phyloP scores from a whole-genome alignment of 2,888 invertebrate species.

The Drosophila putrida region DNA sequence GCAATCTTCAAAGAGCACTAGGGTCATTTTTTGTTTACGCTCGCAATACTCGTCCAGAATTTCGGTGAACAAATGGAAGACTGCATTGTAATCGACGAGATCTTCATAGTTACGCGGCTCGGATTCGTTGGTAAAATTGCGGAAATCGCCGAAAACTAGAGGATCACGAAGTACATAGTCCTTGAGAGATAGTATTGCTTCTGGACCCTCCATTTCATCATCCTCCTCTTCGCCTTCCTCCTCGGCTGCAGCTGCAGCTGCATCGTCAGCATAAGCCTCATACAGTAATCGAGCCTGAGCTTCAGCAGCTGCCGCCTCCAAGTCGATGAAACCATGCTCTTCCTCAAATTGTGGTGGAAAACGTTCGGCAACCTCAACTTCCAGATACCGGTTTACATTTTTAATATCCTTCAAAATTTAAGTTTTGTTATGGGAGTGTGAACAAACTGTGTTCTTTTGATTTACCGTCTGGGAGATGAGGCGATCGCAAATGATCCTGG shows the following conservation, averaged over 20 bases:
- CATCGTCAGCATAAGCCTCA: constrained; percentile 51
- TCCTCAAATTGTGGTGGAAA: constrained; percentile 80
- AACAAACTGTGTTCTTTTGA: neutral
- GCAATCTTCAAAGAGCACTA: constrained; percentile 96
- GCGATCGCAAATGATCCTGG: constrained; percentile 94
- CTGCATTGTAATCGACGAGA: constrained; percentile 94
- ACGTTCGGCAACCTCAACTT: constrained; percentile 87
- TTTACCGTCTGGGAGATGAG: constrained; percentile 89
- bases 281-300: constrained; percentile 64
- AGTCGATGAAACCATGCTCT: constrained; percentile 74
- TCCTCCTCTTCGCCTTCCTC: constrained; percentile 64
- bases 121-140: constrained; percentile 93
- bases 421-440: neutral
- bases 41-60: constrained; percentile 95
- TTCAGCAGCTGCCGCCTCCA: constrained; percentile 62
- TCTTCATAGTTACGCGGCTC: constrained; percentile 95
- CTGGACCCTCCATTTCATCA: constrained; percentile 35
- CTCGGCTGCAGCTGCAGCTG: constrained; percentile 30
- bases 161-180: constrained; percentile 93
- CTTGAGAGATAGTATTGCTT: constrained; percentile 59
- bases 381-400: constrained; percentile 88
- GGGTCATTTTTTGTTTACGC: constrained; percentile 89
- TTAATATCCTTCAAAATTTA: constrained; percentile 87
- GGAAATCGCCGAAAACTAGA: constrained; percentile 94
- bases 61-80: constrained; percentile 95